Evolutionary conservation across 92 coral and sea anemone genomes (phyloP).

Genomic region (Phymanthus crucifer): DNA sequence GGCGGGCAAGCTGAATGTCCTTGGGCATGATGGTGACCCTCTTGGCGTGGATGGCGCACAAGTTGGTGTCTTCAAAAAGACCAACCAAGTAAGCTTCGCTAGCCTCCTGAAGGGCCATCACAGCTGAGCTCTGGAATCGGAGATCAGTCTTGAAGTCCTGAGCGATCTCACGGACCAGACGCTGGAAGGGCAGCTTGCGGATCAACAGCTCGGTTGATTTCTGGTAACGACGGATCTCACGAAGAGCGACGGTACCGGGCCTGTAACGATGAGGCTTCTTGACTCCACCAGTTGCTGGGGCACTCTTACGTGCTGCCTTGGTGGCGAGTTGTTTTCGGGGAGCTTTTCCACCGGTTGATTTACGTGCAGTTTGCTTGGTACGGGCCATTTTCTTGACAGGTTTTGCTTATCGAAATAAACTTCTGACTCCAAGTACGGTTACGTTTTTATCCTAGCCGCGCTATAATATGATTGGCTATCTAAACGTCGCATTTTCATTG

Average conservation of each 20-base stretch:
- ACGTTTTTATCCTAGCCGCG: conserved; percentile 5
- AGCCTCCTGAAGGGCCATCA: conserved; percentile 95
- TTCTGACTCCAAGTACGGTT: not conserved
- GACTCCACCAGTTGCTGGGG: conserved; percentile 95
- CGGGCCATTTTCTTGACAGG: conserved; percentile 49
- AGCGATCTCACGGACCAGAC: conserved; percentile 79
- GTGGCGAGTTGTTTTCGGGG: conserved; percentile 93
- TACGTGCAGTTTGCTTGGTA: conserved; percentile 88
- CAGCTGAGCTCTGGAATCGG: conserved; percentile 93
- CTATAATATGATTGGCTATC: not conserved
- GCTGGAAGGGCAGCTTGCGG: conserved; percentile 82
- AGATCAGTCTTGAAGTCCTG: conserved; percentile 82
- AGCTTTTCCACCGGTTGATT: conserved; percentile 87
- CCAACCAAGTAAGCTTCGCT: conserved; percentile 98
- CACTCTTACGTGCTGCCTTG: conserved; percentile 91
- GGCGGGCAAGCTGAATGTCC: conserved; percentile 97
- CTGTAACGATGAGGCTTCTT: conserved; percentile 98
- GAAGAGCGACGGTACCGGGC: conserved; percentile 92
- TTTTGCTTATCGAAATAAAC: conserved; percentile 73
- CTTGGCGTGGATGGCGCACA: conserved; percentile 99
- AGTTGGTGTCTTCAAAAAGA: conserved; percentile 97
- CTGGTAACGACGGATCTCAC: conserved; percentile 85
- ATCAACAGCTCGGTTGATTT: conserved; percentile 77
- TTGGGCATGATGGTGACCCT: conserved; percentile 99
- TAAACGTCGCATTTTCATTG: not conserved